phyloP scores from a whole-genome alignment of 2,113 vertebrate genomes.

The Ptilorrhoa leucosticta region DNA sequence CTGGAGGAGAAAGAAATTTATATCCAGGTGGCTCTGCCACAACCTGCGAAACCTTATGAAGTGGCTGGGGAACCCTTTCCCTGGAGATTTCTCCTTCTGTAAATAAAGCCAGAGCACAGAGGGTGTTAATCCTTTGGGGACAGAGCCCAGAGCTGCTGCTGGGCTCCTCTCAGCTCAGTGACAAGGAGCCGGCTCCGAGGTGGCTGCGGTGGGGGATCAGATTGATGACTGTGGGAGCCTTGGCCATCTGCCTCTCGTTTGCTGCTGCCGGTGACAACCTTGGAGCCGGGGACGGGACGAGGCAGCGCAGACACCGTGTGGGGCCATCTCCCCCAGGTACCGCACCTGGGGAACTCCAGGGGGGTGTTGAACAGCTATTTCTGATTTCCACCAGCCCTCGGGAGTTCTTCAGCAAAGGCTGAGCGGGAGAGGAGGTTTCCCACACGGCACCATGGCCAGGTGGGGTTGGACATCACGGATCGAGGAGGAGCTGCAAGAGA shows the following conservation, averaged over 20 bases:
- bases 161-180: not conserved
- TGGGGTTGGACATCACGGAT: rapidly evolving
- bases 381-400: not conserved
- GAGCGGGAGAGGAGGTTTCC: not conserved
- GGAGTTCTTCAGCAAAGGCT: not conserved
- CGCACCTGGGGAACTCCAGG: not conserved
- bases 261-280: not conserved
- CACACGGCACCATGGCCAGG: rapidly evolving
- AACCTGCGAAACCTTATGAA: not conserved
- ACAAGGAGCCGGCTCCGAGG: not conserved
- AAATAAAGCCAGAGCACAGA: not conserved
- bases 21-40: not conserved
- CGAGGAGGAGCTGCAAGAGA: not conserved
- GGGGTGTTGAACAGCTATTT: not conserved
- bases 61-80: not conserved
- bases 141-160: not conserved
- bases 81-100: not conserved
- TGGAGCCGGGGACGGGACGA: not conserved
- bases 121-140: not conserved
- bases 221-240: not conserved
- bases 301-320: not conserved
- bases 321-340: not conserved
- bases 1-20: not conserved
- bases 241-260: not conserved
- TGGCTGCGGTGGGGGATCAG: not conserved